phyloP scores from a whole-genome alignment of 2,888 invertebrate genomes.

The Galerucella calmariensis region DNA sequence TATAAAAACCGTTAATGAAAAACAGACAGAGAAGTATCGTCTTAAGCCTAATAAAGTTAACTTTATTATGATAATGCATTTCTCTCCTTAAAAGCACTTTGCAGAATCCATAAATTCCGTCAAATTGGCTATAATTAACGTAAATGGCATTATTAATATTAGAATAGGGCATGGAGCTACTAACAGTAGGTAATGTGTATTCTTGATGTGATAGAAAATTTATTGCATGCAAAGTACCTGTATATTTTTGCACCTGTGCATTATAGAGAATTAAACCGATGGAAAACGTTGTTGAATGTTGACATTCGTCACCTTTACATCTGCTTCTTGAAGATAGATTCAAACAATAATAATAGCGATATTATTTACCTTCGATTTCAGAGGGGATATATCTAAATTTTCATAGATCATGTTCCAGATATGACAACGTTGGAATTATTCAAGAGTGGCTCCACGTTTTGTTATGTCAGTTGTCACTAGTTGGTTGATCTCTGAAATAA shows the following conservation, averaged over 20 bases:
- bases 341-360: not conserved
- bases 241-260: not conserved
- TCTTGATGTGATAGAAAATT: slow-evolving; percentile 1
- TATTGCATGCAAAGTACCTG: slow-evolving; percentile 2
- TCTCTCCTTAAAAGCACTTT: slow-evolving; percentile 47
- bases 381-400: no score
- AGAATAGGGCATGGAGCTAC: slow-evolving; percentile 27
- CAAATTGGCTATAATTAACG: slow-evolving; percentile 46
- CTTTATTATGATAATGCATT: slow-evolving; percentile 18
- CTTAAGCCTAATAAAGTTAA: not conserved
- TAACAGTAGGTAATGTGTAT: slow-evolving; percentile 11
- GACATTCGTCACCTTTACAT: not conserved
- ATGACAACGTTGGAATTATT: no score
- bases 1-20: not conserved
- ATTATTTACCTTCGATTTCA: not conserved
- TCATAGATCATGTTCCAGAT: no score
- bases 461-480: no score
- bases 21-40: not conserved
- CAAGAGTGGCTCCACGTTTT: no score
- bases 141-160: slow-evolving; percentile 44
- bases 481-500: no score
- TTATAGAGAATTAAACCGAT: not conserved
- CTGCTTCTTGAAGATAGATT: not conserved
- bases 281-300: not conserved
- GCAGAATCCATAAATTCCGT: slow-evolving; percentile 43